A percentile compares a stretch with the other conserved stretches of the same genome.
Conservation (phyloP, 1,140 invertebrate species). For the Apolygus lucorum region DNA sequence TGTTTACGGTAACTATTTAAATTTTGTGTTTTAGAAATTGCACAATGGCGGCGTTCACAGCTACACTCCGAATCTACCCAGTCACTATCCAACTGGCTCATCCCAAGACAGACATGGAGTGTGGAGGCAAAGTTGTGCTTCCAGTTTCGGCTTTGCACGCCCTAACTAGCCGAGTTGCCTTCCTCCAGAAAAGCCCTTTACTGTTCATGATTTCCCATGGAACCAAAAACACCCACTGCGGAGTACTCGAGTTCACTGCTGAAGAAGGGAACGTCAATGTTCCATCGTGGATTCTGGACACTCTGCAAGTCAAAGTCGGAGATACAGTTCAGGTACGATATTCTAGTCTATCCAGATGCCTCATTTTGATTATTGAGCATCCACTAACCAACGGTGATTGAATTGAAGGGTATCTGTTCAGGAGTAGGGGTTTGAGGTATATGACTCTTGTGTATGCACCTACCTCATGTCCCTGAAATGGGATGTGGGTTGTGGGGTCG, state of each 20-base stretch:
- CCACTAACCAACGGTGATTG: too few species aligned
- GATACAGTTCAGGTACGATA: not conserved
- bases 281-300: conserved; percentile 16
- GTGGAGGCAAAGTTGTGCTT: conserved; percentile 15
- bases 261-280: not conserved
- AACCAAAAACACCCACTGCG: conserved; percentile 1
- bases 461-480: too few species aligned
- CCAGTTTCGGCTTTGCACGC: not conserved
- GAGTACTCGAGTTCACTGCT: conserved; percentile 19
- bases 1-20: too few species aligned
- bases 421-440: too few species aligned
- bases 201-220: not conserved
- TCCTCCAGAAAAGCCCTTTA: not conserved
- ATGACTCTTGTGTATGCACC: too few species aligned
- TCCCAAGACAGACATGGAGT: not conserved
- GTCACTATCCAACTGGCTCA: not conserved
- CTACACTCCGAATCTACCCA: not conserved
- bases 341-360: too few species aligned
- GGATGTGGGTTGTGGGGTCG: too few species aligned
- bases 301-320: not conserved
- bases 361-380: too few species aligned
- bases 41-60: not conserved
- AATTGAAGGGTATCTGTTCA: too few species aligned
- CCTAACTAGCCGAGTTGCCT: not conserved
- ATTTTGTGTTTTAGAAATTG: too few species aligned